Conservation (phyloP, 2,113 vertebrate genomes). For the Cinclus cinclus region DNA sequence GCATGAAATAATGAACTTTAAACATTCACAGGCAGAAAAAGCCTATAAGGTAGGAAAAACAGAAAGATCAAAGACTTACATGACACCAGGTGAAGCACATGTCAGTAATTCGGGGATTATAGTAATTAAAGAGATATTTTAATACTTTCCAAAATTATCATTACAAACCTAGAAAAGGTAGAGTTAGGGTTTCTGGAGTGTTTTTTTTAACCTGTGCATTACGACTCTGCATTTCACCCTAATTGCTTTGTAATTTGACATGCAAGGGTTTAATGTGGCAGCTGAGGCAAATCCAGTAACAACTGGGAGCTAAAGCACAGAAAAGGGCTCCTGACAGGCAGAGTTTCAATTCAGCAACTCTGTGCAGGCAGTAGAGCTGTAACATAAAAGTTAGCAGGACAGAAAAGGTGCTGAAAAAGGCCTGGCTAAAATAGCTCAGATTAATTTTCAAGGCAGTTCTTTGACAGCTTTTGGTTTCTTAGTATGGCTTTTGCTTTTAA, state of each 20-base stretch:
- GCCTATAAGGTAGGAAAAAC: background rate
- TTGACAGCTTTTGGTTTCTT: constrained; percentile 22
- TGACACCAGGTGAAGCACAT: background rate
- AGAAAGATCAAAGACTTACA: background rate
- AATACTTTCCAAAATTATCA: background rate
- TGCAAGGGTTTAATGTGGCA: background rate
- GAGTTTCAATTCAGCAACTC: constrained; percentile 13
- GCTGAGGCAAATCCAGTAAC: constrained; percentile 20
- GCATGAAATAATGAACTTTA: background rate
- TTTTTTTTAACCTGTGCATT: background rate
- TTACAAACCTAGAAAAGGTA: background rate
- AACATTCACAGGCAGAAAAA: background rate
- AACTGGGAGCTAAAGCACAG: background rate
- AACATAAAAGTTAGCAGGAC: constrained; percentile 39
- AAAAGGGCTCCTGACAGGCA: constrained; percentile 26
- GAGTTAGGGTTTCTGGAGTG: background rate
- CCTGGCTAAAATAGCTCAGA: constrained; percentile 41
- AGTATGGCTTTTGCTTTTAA: constrained; percentile 12
- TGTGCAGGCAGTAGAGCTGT: background rate
- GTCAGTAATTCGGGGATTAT: background rate
- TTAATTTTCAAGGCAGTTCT: constrained; percentile 41
- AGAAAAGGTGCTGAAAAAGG: constrained; percentile 40
- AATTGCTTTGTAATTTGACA: constrained; percentile 38
- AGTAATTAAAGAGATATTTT: background rate
- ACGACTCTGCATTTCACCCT: background rate